A percentile compares a stretch with the other conserved stretches of the same genome.
phyloP scores from a whole-genome alignment of 2,888 invertebrate genomes.

The Oscheius sp. region DNA sequence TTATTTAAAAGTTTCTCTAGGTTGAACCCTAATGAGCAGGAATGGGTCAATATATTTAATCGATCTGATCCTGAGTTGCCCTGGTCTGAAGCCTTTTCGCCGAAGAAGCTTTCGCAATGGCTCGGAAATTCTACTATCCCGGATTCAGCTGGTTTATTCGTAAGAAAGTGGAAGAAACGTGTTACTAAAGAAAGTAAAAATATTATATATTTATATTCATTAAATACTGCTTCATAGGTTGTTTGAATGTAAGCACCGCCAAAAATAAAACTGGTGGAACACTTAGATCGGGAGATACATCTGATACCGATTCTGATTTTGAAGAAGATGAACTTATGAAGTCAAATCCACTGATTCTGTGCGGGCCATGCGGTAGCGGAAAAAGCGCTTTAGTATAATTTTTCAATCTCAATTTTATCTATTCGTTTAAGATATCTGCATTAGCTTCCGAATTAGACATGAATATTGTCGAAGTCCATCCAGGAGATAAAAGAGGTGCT shows the following conservation, averaged over 20 bases:
- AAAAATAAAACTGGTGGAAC: background rate
- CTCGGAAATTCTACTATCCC: background rate
- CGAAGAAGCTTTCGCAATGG: background rate
- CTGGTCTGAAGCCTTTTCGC: background rate
- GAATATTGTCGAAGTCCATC: slow-evolving; percentile 28
- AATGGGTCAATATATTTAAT: no score
- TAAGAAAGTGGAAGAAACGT: slow-evolving; percentile 17
- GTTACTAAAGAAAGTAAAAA: slow-evolving; percentile 6
- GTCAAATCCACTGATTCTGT: slow-evolving; percentile 22
- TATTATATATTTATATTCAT: background rate
- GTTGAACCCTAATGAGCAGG: no score
- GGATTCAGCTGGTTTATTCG: background rate
- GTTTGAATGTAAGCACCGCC: background rate
- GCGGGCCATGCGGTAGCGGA: slow-evolving; percentile 18
- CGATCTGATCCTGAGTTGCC: no score
- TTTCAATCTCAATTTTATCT: background rate
- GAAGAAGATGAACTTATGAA: background rate
- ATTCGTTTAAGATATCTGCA: slow-evolving; percentile 3
- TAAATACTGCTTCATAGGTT: background rate
- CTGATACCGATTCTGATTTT: slow-evolving; percentile 14
- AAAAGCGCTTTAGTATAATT: slow-evolving; percentile 23
- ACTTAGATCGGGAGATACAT: background rate
- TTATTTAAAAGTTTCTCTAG: no score
- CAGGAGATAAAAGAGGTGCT: slow-evolving; percentile 21
- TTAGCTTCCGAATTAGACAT: slow-evolving; percentile 19